These are phyloP conservation scores for Gorilla gorilla DNA, from an alignment of 2,113 vertebrate species.

Conservation along the genomic window DNA sequence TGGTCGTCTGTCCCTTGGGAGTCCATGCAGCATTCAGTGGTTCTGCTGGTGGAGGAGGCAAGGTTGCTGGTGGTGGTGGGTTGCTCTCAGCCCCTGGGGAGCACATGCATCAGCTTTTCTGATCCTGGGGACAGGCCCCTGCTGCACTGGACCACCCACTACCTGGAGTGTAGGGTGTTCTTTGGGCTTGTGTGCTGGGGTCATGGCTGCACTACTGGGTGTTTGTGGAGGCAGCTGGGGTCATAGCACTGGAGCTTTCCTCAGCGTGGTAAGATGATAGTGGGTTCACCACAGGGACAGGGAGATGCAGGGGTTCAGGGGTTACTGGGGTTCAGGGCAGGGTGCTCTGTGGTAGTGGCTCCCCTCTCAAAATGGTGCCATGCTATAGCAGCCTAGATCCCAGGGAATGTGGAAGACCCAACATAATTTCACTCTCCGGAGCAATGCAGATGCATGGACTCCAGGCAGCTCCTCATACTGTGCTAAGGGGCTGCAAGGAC, in stretches of 20 bases:
- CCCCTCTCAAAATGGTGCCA: not conserved
- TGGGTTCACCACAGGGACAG: not conserved
- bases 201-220: not conserved
- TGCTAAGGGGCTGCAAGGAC: not conserved
- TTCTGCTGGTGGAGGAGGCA: not conserved
- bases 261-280: not conserved
- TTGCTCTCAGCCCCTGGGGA: not conserved
- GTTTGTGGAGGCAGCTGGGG: not conserved
- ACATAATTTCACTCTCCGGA: not conserved
- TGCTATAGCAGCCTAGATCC: not conserved
- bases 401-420: not conserved
- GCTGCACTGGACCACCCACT: not conserved
- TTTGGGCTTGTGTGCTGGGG: not conserved
- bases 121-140: not conserved
- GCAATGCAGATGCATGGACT: not conserved
- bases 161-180: not conserved
- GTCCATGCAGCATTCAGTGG: not conserved
- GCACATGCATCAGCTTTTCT: not conserved
- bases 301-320: not conserved
- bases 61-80: not conserved
- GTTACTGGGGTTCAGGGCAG: not conserved
- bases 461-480: not conserved
- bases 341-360: not conserved
- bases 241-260: not conserved
- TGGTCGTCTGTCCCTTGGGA: not conserved